phyloP scores from a whole-genome alignment of 2,113 vertebrate genomes.

The Corythoichthys intestinalis region DNA sequence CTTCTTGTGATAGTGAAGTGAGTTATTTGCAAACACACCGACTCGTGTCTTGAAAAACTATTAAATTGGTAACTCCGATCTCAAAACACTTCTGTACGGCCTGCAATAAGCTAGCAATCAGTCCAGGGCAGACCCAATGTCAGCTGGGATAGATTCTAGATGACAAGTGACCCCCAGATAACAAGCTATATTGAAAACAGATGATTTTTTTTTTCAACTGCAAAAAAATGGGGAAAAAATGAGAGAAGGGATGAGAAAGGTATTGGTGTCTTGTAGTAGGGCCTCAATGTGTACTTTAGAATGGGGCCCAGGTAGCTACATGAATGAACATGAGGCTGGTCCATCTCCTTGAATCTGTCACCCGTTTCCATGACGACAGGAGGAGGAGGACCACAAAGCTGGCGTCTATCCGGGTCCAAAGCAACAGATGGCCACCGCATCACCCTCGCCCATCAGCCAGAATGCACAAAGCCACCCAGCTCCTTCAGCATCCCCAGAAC shows the following conservation, averaged over 20 bases:
- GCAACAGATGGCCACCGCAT: constrained; percentile 64
- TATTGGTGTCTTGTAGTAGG: neutral
- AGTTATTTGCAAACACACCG: neutral
- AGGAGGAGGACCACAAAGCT: constrained; percentile 44
- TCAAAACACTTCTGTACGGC: too few species aligned
- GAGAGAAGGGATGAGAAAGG: neutral
- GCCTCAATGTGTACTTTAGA: constrained; percentile 35
- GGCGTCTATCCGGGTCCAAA: constrained; percentile 59
- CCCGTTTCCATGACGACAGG: constrained; percentile 66
- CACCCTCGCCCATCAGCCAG: constrained; percentile 4
- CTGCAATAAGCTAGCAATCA: neutral
- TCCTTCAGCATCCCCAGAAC: neutral
- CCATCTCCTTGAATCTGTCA: constrained; percentile 67
- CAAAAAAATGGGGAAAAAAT: neutral
- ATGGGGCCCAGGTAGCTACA: constrained; percentile 53
- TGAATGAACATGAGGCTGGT: constrained; percentile 66
- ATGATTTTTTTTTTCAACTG: neutral
- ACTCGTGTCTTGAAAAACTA: too few species aligned
- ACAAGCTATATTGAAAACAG: neutral
- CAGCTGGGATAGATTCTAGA: neutral
- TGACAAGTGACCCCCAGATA: neutral
- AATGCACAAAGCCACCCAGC: neutral
- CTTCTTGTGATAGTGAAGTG: neutral
- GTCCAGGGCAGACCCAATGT: neutral
- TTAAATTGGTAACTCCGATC: too few species aligned